phyloP scores from a whole-genome alignment of 2,113 vertebrate genomes.

The Misgurnus anguillicaudatus region DNA sequence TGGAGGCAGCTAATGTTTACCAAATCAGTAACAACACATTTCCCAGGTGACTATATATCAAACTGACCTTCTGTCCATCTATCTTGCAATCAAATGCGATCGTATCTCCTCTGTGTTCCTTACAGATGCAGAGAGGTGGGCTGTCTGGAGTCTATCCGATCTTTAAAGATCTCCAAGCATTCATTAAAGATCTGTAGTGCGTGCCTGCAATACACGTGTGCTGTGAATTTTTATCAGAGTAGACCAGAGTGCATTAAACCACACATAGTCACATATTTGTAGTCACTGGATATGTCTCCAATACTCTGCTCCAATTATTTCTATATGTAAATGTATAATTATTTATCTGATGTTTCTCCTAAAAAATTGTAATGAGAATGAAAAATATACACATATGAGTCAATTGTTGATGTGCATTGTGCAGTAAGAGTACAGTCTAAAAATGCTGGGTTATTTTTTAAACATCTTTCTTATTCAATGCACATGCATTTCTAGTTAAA shows the following conservation, averaged over 20 bases:
- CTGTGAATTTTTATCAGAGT: slow-evolving; percentile 9
- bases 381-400: no score
- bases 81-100: background rate
- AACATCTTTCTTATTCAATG: no score
- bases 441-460: no score
- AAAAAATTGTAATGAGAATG: no score
- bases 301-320: background rate
- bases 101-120: background rate
- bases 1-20: background rate
- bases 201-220: background rate
- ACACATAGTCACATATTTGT: background rate
- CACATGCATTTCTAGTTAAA: no score
- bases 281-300: background rate
- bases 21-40: background rate
- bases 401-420: no score
- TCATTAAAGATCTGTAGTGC: background rate
- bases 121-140: background rate
- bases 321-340: background rate
- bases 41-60: background rate
- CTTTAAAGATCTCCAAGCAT: background rate
- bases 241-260: background rate
- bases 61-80: background rate
- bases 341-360: no score
- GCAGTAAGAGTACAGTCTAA: no score
- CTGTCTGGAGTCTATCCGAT: background rate